Percentiles rank a stretch among this genome's conserved stretches.
These are phyloP conservation scores for Rousettus leschenaultii DNA, from an alignment of 2,113 vertebrate species.

Conservation along the genomic window DNA sequence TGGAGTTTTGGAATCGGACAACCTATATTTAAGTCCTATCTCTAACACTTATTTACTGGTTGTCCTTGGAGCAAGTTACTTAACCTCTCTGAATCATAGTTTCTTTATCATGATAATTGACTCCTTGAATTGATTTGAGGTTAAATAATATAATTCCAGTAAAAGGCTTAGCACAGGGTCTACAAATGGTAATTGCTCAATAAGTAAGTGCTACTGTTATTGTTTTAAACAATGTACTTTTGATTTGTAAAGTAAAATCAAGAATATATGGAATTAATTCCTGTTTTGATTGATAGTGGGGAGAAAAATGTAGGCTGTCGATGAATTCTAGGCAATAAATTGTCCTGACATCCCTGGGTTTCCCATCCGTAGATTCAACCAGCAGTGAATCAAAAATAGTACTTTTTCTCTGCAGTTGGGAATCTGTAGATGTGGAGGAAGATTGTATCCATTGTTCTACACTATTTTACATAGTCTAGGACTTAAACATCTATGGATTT, in stretches of 20 bases:
- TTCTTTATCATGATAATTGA: neutral
- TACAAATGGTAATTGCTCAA: neutral
- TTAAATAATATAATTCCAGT: neutral
- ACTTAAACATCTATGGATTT: neutral
- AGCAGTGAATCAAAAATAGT: neutral
- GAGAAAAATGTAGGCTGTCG: neutral
- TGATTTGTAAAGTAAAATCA: neutral
- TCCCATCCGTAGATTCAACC: neutral
- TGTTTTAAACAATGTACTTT: neutral
- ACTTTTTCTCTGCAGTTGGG: neutral
- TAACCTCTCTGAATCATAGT: neutral
- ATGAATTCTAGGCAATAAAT: neutral
- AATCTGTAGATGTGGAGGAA: neutral
- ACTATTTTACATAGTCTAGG: neutral
- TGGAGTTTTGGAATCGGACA: neutral
- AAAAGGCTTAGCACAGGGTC: neutral
- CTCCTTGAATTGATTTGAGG: neutral
- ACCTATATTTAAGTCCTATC: neutral
- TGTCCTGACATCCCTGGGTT: neutral
- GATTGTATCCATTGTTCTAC: neutral
- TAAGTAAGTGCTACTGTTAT: neutral
- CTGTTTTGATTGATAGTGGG: neutral
- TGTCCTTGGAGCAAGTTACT: neutral
- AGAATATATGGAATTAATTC: neutral
- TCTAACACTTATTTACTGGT: neutral